These are phyloP conservation scores for Leptosomus discolor DNA, from an alignment of 2,113 vertebrate species.

Conservation along the genomic window DNA sequence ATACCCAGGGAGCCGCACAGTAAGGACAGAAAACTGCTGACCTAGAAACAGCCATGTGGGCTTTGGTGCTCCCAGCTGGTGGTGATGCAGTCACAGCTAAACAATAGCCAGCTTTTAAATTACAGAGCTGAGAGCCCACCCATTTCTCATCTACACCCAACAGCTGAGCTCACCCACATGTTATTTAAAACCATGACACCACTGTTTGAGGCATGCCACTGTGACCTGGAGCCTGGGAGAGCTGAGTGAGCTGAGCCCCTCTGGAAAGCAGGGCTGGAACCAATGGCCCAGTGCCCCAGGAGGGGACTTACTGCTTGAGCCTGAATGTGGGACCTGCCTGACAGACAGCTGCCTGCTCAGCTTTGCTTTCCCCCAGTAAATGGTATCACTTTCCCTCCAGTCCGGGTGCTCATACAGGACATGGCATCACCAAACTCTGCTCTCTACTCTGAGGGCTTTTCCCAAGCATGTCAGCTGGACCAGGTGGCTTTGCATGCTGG, in stretches of 20 bases:
- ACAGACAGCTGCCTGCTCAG: not conserved
- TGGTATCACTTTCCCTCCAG: not conserved
- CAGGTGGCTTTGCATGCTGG: not conserved
- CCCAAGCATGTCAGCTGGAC: not conserved
- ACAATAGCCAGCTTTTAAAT: not conserved
- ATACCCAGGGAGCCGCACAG: not conserved
- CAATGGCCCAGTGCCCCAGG: rapidly evolving
- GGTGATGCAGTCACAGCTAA: not conserved
- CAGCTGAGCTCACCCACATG: not conserved
- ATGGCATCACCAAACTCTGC: not conserved
- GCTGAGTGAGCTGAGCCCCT: not conserved
- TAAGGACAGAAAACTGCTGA: not conserved
- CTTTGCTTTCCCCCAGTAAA: not conserved
- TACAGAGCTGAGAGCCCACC: not conserved
- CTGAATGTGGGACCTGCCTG: not conserved
- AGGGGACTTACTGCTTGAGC: not conserved
- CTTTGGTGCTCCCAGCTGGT: not conserved
- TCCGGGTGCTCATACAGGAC: not conserved
- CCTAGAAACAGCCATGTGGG: not conserved
- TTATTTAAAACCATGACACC: not conserved
- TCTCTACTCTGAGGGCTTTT: not conserved
- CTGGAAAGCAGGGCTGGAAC: not conserved
- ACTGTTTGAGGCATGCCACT: not conserved
- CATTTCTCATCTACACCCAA: not conserved
- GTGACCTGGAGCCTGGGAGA: not conserved